Percentiles rank a stretch among this genome's conserved stretches.
phyloP scores from a whole-genome alignment of 2,113 vertebrate genomes.

The Catagonus wagneri region DNA sequence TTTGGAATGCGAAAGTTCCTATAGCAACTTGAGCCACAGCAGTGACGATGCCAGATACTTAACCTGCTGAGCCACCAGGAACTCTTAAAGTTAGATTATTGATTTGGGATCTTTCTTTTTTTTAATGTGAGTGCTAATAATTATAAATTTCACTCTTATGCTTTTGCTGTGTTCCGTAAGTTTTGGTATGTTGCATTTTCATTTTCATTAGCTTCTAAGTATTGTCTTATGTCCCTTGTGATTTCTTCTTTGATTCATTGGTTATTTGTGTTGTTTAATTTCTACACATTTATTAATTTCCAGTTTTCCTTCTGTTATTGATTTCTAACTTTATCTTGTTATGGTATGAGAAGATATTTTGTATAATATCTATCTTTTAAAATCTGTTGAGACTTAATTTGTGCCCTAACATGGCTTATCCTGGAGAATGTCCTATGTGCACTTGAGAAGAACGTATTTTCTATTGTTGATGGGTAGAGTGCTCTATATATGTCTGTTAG shows the following conservation, averaged over 20 bases:
- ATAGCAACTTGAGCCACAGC: too few species aligned
- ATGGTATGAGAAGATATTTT: neutral
- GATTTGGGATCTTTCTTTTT: constrained; percentile 8
- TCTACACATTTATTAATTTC: neutral
- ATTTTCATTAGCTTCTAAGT: neutral
- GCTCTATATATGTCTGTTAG: neutral
- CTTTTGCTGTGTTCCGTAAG: neutral
- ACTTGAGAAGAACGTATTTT: neutral
- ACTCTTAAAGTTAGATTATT: neutral
- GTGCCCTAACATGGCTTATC: neutral
- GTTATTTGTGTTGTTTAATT: neutral
- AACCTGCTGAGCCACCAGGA: too few species aligned
- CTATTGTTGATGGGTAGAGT: neutral
- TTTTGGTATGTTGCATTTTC: neutral
- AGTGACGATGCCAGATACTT: too few species aligned
- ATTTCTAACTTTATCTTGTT: neutral
- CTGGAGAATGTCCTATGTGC: neutral
- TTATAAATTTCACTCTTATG: neutral
- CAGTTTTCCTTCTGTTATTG: neutral
- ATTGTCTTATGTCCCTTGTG: neutral
- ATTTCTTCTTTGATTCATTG: neutral
- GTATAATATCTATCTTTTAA: neutral
- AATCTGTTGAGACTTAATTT: neutral
- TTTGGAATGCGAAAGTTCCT: too few species aligned
- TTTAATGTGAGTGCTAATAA: neutral